Conservation (phyloP, 23 tunicate genomes). For the Halocynthia roretzi region DNA sequence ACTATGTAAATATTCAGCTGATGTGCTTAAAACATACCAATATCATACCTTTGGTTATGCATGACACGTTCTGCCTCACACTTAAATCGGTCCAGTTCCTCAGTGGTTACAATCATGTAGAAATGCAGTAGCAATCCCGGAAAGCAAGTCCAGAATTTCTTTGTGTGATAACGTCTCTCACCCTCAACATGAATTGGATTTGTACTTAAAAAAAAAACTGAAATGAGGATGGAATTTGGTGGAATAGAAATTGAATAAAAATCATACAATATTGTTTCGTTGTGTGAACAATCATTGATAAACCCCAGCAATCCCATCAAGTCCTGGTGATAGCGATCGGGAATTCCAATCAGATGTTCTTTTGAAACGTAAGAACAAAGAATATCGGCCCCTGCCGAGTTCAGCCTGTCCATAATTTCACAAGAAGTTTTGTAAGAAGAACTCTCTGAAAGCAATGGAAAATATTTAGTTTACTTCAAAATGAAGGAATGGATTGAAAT, state of each 20-base stretch:
- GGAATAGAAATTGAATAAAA: neutral
- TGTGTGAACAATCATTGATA: constrained; percentile 21
- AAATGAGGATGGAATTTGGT: neutral
- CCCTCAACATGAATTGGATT: neutral
- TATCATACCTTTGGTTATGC: neutral
- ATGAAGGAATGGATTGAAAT: too few relatives aligned
- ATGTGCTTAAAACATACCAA: neutral
- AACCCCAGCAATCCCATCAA: constrained; percentile 1
- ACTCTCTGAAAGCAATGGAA: too few relatives aligned
- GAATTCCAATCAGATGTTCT: constrained; percentile 2
- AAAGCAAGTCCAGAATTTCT: constrained; percentile 16
- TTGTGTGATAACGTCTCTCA: neutral
- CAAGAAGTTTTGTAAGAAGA: too few relatives aligned
- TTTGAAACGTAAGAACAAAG: neutral
- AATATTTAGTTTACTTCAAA: too few relatives aligned
- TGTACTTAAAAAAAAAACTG: neutral
- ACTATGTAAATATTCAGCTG: neutral
- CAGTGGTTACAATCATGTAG: constrained; percentile 3
- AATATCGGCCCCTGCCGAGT: too few relatives aligned
- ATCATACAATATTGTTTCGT: constrained; percentile 19
- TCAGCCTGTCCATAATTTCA: too few relatives aligned
- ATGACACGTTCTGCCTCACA: neutral
- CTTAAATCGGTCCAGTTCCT: constrained; percentile 9
- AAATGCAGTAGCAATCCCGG: constrained; percentile 32
- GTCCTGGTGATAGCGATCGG: constrained; percentile 6